A percentile compares a stretch with the other conserved stretches of the same genome.
These are phyloP conservation scores for Cyphomyrmex costatus DNA, from an alignment of 1,140 invertebrate genomes.

Conservation along the genomic window DNA sequence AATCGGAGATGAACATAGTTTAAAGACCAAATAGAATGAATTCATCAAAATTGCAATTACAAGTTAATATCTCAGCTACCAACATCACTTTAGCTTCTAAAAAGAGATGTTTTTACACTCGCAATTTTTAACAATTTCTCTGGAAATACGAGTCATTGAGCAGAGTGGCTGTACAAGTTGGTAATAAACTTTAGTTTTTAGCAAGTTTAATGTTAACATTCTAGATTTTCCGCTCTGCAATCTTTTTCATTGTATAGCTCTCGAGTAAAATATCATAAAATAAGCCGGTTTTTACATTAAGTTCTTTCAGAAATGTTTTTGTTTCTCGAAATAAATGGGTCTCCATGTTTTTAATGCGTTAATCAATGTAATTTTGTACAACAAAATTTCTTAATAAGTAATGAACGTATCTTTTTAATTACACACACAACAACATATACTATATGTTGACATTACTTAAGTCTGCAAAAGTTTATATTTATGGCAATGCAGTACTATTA, in stretches of 20 bases:
- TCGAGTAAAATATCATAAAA: constrained; percentile 1
- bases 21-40: constrained; percentile 19
- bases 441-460: neutral
- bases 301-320: constrained; percentile 25
- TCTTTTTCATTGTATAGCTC: constrained; percentile 6
- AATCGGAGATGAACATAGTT: constrained; percentile 12
- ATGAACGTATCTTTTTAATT: neutral
- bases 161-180: neutral
- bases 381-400: neutral
- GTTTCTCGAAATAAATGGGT: constrained; percentile 20
- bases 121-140: constrained; percentile 20
- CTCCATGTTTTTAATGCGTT: neutral
- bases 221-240: constrained; percentile 37
- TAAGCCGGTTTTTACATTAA: constrained; percentile 1
- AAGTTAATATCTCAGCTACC: constrained; percentile 15
- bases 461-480: constrained; percentile 13
- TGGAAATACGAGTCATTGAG: constrained; percentile 5
- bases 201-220: constrained; percentile 16
- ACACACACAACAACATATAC: neutral
- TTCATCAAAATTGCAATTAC: constrained; percentile 44
- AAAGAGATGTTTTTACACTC: neutral
- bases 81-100: neutral
- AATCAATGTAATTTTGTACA: neutral
- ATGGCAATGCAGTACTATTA: neutral
- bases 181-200: constrained; percentile 20